These are phyloP conservation scores for Coptodon bakossiorum DNA, from an alignment of 2,113 vertebrate species.

Conservation along the genomic window DNA sequence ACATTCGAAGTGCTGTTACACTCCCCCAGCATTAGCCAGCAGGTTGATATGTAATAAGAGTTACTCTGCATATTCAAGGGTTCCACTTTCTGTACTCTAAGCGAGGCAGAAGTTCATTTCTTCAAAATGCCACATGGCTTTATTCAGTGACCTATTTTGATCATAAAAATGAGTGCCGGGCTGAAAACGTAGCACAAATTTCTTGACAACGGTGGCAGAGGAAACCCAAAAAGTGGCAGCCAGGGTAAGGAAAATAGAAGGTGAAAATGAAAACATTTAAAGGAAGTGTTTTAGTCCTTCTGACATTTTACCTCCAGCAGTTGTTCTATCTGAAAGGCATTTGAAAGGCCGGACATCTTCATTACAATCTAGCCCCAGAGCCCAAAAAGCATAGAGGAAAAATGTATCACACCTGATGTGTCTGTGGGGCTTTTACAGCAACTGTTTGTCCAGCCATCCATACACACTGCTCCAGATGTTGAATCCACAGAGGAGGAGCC, in stretches of 20 bases:
- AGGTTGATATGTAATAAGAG: not conserved
- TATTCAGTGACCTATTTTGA: constrained; percentile 26
- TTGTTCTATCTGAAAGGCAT: constrained; percentile 11
- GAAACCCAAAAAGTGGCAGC: not conserved
- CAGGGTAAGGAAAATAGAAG: not conserved
- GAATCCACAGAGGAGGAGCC: constrained; percentile 4
- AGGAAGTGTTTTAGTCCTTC: not conserved
- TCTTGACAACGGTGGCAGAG: not conserved
- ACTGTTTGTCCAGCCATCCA: constrained; percentile 32
- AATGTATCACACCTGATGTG: constrained; percentile 17
- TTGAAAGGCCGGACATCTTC: constrained; percentile 35
- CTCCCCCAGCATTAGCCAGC: not conserved
- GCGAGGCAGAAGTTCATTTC: not conserved
- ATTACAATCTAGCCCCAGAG: constrained; percentile 16
- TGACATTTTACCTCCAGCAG: not conserved
- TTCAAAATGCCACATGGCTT: not conserved
- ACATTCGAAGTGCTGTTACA: constrained; percentile 9
- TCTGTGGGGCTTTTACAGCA: constrained; percentile 15
- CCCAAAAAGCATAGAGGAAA: not conserved
- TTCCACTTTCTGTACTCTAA: not conserved
- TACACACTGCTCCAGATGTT: constrained; percentile 47
- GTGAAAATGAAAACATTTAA: not conserved
- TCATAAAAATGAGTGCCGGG: not conserved
- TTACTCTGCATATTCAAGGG: constrained; percentile 15
- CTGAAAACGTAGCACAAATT: not conserved